A percentile compares a stretch with the other conserved stretches of the same genome.
These are phyloP conservation scores for Pipistrellus pygmaeus DNA, from an alignment of 2,797 vertebrate genomes.

Conservation along the genomic window DNA sequence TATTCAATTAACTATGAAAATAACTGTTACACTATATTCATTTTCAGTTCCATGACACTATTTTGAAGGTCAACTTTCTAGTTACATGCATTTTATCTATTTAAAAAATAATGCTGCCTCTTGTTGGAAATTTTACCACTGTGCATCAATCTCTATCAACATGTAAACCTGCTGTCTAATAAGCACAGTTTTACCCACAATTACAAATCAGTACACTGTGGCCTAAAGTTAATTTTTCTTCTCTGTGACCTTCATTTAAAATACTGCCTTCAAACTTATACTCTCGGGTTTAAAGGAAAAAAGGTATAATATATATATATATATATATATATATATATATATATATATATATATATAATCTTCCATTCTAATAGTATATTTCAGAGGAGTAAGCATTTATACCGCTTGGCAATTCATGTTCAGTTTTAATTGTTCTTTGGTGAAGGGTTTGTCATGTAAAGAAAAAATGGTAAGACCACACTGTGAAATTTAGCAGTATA, in stretches of 20 bases:
- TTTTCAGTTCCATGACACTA: not conserved
- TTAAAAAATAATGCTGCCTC: constrained; percentile 43
- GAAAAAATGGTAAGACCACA: constrained; percentile 7
- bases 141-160: not conserved
- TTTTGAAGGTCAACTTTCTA: constrained; percentile 5
- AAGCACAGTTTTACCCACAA: not conserved
- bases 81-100: not conserved
- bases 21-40: not conserved
- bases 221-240: not conserved
- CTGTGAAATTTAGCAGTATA: constrained; percentile 11
- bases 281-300: not conserved
- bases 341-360: too few species aligned
- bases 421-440: constrained; percentile 37
- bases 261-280: constrained; percentile 1
- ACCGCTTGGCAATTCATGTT: not conserved
- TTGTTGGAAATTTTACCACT: not conserved
- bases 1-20: constrained; percentile 34
- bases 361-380: not conserved
- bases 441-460: constrained; percentile 14
- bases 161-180: not conserved
- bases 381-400: not conserved
- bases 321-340: too few species aligned
- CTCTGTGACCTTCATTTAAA: constrained; percentile 7
- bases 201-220: not conserved
- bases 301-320: not conserved